Base-by-base conservation (phyloP, 2,888 invertebrate genomes). In the Ormyrus pomaceus region DNA sequence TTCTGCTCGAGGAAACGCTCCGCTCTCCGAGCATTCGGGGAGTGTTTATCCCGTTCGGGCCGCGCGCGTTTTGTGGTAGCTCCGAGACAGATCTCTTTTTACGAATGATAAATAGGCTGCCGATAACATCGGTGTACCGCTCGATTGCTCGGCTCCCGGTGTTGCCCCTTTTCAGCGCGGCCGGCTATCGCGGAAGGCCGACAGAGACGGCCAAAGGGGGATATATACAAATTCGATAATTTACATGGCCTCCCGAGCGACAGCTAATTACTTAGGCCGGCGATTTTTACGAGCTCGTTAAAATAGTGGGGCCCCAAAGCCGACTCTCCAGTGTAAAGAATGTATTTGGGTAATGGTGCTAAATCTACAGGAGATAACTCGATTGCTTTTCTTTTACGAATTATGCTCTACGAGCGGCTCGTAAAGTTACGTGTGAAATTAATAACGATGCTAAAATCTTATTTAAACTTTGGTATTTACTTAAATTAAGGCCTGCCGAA, bases 71-170 rank as follows among this genome's bases (percentile, higher is more conserved):
- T 70, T 77, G 50, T 82, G 76, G 82, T 83, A 83, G 83, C 81
- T 34, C 34, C 34, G 58, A 66, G 77, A 82, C 76, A 77, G 80
- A 81, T 83, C 82, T 83, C 82, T 76, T 81, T 82, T 83, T 77
- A 76, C 68, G 78, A 78, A 84, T 83, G 85, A 84, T 85, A 82
- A 82, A 84, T 84, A 80, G 81, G 34, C 78, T 1, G 53, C 50
- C 76, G 82, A 84, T 84, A 83, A 75, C 69, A 76, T 79, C 79
- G 71, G 76, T 82, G 73, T 75, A 71, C 71, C 75, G 79, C 79
- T 50, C 75, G 68, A 75, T 83, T 80, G 82, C 82, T 77, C 69
- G 66, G 85, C 84, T 85, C 71, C 83, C 80, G 83, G 82, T 82
- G 82, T 83, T 75, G 34, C 34, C 58, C 7, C 58, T 76, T 66